Conservation (phyloP, 2,888 invertebrate genomes). For the Apodemia duryi region DNA sequence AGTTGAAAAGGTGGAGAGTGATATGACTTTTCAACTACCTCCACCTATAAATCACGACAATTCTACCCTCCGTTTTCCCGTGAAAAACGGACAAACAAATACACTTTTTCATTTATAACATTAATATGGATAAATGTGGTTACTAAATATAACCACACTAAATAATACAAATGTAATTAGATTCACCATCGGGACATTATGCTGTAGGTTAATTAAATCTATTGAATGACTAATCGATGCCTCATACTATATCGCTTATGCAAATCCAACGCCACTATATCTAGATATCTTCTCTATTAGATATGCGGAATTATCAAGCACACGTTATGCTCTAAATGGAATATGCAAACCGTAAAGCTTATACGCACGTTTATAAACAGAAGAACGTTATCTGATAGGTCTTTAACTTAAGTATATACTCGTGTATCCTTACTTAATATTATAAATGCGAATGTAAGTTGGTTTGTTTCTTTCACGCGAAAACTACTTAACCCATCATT, state of each 20-base stretch:
- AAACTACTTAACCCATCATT: no score
- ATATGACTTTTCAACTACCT: no score
- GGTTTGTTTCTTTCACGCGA: no score
- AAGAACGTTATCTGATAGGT: no score
- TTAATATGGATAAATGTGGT: neutral
- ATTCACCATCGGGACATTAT: conserved; percentile 24
- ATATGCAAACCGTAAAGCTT: neutral
- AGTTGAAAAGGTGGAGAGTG: no score
- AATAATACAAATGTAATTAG: conserved; percentile 24
- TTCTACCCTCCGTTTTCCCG: no score
- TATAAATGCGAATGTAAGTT: no score
- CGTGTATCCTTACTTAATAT: no score
- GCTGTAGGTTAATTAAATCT: conserved; percentile 28
- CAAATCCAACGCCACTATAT: conserved; percentile 15
- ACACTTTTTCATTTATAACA: no score
- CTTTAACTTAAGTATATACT: no score
- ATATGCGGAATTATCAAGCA: conserved; percentile 8
- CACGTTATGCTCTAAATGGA: conserved; percentile 3
- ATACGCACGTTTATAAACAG: neutral
- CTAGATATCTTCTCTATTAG: conserved; percentile 7
- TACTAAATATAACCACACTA: conserved; percentile 7
- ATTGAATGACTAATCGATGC: conserved; percentile 31
- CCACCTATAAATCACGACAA: neutral
- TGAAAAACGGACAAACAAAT: no score
- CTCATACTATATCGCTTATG: conserved; percentile 22